Percentiles rank a stretch among this genome's conserved stretches.
Conservation (phyloP, 2,113 vertebrate species). For the Sarotherodon lohbergeri region DNA sequence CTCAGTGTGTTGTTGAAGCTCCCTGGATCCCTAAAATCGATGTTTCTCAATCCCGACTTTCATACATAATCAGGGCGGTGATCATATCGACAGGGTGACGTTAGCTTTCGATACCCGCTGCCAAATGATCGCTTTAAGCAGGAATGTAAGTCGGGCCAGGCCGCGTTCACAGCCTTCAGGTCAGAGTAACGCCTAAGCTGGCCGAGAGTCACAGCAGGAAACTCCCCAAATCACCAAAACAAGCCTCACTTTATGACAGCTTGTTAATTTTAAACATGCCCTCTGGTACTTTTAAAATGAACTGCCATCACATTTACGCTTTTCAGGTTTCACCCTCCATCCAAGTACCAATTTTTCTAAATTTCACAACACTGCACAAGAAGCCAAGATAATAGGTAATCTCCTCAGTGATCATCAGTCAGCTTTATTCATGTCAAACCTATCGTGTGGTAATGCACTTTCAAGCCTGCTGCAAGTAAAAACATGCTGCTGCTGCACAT, state of each 20-base stretch:
- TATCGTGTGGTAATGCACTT: too few relatives aligned
- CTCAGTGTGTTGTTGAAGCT: neutral
- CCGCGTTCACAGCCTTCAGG: neutral
- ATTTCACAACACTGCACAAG: neutral
- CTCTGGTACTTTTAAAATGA: neutral
- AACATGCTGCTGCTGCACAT: neutral
- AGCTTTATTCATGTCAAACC: neutral
- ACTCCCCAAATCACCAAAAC: neutral
- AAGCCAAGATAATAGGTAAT: neutral
- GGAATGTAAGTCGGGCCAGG: neutral
- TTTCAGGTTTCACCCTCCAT: neutral
- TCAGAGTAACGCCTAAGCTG: neutral
- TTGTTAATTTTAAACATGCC: neutral
- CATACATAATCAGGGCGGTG: neutral
- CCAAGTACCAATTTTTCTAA: rapidly evolving
- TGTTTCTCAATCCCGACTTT: neutral
- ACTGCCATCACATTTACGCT: neutral
- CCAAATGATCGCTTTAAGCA: neutral
- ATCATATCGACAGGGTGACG: neutral
- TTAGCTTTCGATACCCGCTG: neutral
- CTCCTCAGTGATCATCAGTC: neutral
- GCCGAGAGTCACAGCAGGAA: neutral
- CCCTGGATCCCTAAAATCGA: neutral
- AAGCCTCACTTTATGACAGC: neutral
- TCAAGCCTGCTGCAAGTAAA: neutral